Evolutionary conservation across 2,888 invertebrate species (phyloP).

Genomic region (Notodonta ziczac): DNA sequence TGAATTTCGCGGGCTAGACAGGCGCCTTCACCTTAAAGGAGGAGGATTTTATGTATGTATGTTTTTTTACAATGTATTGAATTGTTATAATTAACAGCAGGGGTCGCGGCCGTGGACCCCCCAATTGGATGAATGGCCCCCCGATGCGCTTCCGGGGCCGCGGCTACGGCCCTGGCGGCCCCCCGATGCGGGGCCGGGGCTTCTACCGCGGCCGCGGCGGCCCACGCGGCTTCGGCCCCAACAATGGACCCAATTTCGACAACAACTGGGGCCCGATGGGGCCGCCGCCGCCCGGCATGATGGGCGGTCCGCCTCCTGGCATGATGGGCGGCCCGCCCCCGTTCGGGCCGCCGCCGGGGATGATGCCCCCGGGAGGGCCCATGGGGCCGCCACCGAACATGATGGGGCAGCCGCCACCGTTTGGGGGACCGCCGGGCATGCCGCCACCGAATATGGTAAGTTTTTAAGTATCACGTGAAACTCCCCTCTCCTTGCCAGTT

Average conservation of each 20-base stretch:
- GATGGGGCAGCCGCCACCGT: constrained; percentile 83
- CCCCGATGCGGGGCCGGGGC: constrained; percentile 82
- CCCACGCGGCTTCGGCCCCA: constrained; percentile 73
- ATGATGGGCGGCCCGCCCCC: constrained; percentile 79
- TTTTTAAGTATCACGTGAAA: neutral
- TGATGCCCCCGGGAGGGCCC: constrained; percentile 85
- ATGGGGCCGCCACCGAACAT: constrained; percentile 84
- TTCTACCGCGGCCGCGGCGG: constrained; percentile 82
- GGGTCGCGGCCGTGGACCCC: constrained; percentile 65
- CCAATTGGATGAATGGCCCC: constrained; percentile 80
- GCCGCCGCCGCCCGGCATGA: constrained; percentile 83
- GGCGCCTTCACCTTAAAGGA: no score
- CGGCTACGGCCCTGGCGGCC: constrained; percentile 86
- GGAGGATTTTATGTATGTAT: no score
- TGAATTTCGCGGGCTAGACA: no score
- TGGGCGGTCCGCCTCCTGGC: constrained; percentile 81
- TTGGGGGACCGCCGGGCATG: constrained; percentile 80
- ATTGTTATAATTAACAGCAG: neutral
- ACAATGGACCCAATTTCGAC: constrained; percentile 79
- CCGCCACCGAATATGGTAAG: constrained; percentile 86
- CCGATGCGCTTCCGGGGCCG: constrained; percentile 88
- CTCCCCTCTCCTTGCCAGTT: no score
- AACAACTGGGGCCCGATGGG: constrained; percentile 90
- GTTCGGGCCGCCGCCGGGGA: constrained; percentile 79
- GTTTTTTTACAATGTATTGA: no score